Evolutionary conservation across 2,888 invertebrate species (phyloP), one percentile per base, ranked within the genome.

Genomic region (Cheilosia soror): DNA sequence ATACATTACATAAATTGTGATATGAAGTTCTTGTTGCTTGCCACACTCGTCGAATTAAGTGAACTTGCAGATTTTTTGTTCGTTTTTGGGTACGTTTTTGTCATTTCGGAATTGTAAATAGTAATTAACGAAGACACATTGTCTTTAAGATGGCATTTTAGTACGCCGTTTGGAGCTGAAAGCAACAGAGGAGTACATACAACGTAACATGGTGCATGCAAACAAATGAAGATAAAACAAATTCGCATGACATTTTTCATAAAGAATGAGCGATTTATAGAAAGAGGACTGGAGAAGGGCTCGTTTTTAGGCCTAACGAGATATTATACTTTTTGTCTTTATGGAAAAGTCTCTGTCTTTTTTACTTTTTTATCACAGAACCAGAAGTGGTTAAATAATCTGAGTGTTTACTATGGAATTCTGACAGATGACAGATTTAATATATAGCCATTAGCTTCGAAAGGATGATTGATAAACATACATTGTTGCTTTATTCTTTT

Each of bases 111-210:
- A 85, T 85, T 76, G 85, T 85, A 85, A 85, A 85, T 81, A 85
- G 85, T 81, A 85, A 85, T 85, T 81, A 85, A 85, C 60, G 85
- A 85, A 85, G 85, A 85, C 81, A 85, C 85, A 81, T 85, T 81
- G 85, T 85, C 66, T 85, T 85, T 76, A 85, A 85, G 76, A 72
- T 77, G 81, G 76, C 62, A 81, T 85, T 81, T 85, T 81, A 81
- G 71, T 57, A 76, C 66, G 76, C 71, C 76, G 71, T 85, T 84
- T 71, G 71, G 65, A 15, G n/a, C 9, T 55, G 60, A 44, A 47
- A 15, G 51, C 65, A 31, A 5, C 57, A 33, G 37, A 37, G 37
- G 31, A 69, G 31, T 15, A 9, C 25, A 20, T 15, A 9, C 25
- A 20, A 7, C 37, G n/a, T 31, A 47, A 47, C 42, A 47, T 47